A percentile compares a stretch with the other conserved stretches of the same genome.
These are phyloP conservation scores for Clarias magur DNA, from an alignment of 2,113 vertebrate species.

Conservation along the genomic window DNA sequence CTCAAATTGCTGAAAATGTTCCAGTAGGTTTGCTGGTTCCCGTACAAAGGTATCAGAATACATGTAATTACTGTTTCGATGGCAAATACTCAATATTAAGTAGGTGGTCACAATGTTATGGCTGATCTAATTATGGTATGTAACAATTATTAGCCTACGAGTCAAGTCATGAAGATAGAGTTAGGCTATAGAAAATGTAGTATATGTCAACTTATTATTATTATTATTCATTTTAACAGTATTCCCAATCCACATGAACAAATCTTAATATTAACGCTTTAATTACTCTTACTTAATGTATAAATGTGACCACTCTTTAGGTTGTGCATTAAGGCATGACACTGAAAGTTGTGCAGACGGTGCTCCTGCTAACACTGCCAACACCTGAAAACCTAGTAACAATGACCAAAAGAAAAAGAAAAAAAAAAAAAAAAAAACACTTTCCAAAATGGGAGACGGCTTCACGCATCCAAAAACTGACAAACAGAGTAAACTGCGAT, in stretches of 20 bases:
- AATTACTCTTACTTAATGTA: not conserved
- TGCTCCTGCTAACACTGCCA: not conserved
- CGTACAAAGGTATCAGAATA: too few relatives aligned
- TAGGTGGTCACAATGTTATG: too few relatives aligned
- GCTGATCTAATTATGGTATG: too few relatives aligned
- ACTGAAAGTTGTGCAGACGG: not conserved
- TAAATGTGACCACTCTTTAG: not conserved
- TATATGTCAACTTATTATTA: not conserved
- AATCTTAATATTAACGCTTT: too few relatives aligned
- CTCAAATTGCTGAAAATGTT: too few relatives aligned
- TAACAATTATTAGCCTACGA: not conserved
- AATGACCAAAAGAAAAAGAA: not conserved
- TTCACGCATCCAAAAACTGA: not conserved
- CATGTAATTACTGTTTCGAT: too few relatives aligned
- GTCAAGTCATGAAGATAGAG: not conserved
- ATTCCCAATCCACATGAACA: too few relatives aligned
- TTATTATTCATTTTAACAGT: not conserved
- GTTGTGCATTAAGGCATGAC: not conserved
- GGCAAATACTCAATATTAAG: too few relatives aligned
- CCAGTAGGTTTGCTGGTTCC: too few relatives aligned
- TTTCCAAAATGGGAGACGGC: not conserved
- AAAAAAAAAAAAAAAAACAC: not conserved
- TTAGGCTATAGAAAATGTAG: not conserved
- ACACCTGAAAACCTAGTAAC: not conserved
- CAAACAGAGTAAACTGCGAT: too few relatives aligned